Conservation (phyloP, 1,140 invertebrate species). For the Pseudomyrmex pallidus region DNA sequence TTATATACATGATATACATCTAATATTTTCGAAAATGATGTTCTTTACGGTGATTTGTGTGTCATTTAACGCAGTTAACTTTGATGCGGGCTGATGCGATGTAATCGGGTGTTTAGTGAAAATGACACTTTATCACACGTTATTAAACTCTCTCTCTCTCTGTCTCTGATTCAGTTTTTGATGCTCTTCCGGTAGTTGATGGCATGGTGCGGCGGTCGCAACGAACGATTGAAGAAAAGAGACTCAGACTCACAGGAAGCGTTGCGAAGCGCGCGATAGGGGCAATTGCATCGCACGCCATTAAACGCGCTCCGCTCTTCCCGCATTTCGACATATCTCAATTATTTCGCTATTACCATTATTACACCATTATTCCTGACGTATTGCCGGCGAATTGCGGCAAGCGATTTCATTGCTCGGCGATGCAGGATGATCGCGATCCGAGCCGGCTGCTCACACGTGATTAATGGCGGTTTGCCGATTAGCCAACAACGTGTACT, state of each 20-base stretch:
- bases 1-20: neutral
- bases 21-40: neutral
- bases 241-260: conserved; percentile 30
- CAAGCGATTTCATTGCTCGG: conserved; percentile 46
- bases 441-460: conserved; percentile 19
- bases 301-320: conserved; percentile 29
- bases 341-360: conserved; percentile 56
- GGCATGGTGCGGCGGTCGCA: neutral
- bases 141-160: conserved; percentile 23
- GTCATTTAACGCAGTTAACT: neutral
- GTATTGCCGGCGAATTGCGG: conserved; percentile 33
- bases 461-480: conserved; percentile 43
- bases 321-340: conserved; percentile 43
- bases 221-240: conserved; percentile 32
- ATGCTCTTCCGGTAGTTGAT: conserved; percentile 42
- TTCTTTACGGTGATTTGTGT: neutral
- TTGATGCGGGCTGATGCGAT: neutral
- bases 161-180: conserved; percentile 24
- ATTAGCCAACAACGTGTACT: conserved; percentile 9
- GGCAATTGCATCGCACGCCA: conserved; percentile 41
- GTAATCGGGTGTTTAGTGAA: neutral
- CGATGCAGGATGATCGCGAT: conserved; percentile 34
- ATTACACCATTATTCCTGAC: conserved; percentile 30
- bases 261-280: conserved; percentile 27
- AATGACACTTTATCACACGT: conserved; percentile 13